Percentiles rank a stretch among this genome's conserved stretches.
These are phyloP conservation scores for Bibio marci DNA, from an alignment of 2,888 invertebrate species.

Conservation along the genomic window DNA sequence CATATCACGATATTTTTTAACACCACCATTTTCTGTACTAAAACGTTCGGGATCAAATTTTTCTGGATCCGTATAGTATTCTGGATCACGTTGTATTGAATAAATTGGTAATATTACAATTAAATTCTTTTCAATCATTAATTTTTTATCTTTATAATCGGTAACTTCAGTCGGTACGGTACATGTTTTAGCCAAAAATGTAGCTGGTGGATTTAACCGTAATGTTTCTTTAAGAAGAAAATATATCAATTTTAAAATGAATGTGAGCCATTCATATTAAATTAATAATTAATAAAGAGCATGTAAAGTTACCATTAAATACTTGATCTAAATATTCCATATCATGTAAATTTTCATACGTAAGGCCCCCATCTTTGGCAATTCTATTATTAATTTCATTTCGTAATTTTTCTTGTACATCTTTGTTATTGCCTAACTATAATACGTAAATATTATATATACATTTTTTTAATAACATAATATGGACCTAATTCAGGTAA, in stretches of 20 bases:
- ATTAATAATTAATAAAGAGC: no score
- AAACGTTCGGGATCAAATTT: conserved; percentile 36
- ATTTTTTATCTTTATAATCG: conserved; percentile 4
- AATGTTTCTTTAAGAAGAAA: background rate
- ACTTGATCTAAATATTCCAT: conserved; percentile 22
- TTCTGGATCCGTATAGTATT: conserved; percentile 31
- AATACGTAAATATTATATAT: no score
- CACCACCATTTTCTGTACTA: conserved; percentile 19
- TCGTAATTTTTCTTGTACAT: no score
- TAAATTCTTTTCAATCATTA: background rate
- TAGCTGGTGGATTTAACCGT: background rate
- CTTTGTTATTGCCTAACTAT: conserved; percentile 16
- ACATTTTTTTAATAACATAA: no score
- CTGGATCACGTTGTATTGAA: conserved; percentile 30
- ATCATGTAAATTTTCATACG: conserved; percentile 20
- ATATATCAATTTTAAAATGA: no score
- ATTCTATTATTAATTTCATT: conserved; percentile 15
- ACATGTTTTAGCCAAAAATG: conserved; percentile 2
- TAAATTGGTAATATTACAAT: conserved; percentile 10
- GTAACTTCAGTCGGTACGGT: conserved; percentile 5
- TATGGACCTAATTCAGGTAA: no score
- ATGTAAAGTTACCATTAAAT: no score
- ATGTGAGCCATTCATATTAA: no score
- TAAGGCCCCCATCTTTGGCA: conserved; percentile 11
- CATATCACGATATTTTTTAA: conserved; percentile 14